phyloP scores from a whole-genome alignment of 2,113 vertebrate genomes.

The Sturnira hondurensis region DNA sequence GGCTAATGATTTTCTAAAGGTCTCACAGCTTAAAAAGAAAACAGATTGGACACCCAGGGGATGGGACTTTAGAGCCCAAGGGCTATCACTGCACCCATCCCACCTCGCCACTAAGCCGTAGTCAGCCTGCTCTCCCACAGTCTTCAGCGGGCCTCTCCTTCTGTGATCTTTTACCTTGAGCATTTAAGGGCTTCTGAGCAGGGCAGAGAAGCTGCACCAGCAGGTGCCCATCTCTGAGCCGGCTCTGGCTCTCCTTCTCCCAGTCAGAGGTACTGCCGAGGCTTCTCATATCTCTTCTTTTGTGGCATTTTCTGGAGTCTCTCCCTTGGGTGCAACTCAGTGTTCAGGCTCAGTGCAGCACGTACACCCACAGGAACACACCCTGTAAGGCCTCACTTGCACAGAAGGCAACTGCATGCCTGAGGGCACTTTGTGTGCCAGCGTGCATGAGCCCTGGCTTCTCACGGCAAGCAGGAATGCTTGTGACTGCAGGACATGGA shows the following conservation, averaged over 20 bases:
- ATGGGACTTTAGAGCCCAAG: not conserved
- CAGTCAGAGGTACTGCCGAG: not conserved
- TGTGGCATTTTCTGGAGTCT: not conserved
- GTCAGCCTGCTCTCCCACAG: rapidly evolving
- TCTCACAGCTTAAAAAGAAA: not conserved
- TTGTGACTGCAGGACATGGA: not conserved
- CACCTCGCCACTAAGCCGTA: not conserved
- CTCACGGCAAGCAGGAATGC: not conserved
- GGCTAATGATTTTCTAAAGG: not conserved
- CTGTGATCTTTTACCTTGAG: not conserved
- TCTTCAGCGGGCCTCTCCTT: not conserved
- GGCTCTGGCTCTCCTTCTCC: not conserved
- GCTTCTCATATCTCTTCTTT: not conserved
- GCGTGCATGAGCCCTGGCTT: not conserved
- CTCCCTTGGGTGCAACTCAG: not conserved
- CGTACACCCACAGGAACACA: rapidly evolving
- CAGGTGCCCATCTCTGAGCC: not conserved
- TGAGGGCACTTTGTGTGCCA: no score
- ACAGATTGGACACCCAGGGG: not conserved
- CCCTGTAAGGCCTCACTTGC: not conserved
- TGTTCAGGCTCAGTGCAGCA: not conserved
- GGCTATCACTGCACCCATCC: no score
- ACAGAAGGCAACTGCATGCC: rapidly evolving
- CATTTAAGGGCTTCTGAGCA: not conserved
- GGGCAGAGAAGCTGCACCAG: not conserved